Conservation (phyloP, 1,140 invertebrate genomes). For the Hyphantria cunea region DNA sequence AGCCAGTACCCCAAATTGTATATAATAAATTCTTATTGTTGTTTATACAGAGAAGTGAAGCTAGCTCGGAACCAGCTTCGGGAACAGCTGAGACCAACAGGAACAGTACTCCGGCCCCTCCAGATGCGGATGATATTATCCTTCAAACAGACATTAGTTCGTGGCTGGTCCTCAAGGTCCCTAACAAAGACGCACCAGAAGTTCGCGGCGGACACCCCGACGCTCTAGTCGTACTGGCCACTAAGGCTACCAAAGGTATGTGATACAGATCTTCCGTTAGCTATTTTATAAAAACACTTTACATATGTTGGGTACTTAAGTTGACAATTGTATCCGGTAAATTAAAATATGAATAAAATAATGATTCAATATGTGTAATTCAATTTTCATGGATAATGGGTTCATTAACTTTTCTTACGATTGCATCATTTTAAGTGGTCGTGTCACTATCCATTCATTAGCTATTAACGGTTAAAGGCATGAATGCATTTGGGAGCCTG, state of each 20-base stretch:
- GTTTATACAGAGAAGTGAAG: slow-evolving; percentile 58
- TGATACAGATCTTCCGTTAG: too few species aligned
- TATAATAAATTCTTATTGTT: too few species aligned
- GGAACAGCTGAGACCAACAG: slow-evolving; percentile 26
- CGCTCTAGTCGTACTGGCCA: slow-evolving; percentile 96
- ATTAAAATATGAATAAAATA: too few species aligned
- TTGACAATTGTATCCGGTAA: slow-evolving; percentile 1
- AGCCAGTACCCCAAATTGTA: too few species aligned
- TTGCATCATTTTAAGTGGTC: too few species aligned
- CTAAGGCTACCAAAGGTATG: slow-evolving; percentile 92
- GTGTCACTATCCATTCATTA: too few species aligned
- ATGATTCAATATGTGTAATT: too few species aligned
- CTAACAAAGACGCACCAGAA: slow-evolving; percentile 92
- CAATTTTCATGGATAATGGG: too few species aligned
- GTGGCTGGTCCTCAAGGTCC: slow-evolving; percentile 88
- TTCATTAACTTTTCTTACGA: too few species aligned
- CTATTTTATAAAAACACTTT: background rate
- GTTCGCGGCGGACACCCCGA: slow-evolving; percentile 95
- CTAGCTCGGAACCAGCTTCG: slow-evolving; percentile 48
- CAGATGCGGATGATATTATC: slow-evolving; percentile 67
- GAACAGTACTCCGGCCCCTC: slow-evolving; percentile 27
- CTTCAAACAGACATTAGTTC: slow-evolving; percentile 89
- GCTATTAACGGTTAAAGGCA: too few species aligned
- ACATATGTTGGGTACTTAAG: slow-evolving; percentile 11
- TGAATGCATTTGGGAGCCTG: too few species aligned